Conservation (phyloP, 2,888 invertebrate species). For the Chaetoderma sp. region DNA sequence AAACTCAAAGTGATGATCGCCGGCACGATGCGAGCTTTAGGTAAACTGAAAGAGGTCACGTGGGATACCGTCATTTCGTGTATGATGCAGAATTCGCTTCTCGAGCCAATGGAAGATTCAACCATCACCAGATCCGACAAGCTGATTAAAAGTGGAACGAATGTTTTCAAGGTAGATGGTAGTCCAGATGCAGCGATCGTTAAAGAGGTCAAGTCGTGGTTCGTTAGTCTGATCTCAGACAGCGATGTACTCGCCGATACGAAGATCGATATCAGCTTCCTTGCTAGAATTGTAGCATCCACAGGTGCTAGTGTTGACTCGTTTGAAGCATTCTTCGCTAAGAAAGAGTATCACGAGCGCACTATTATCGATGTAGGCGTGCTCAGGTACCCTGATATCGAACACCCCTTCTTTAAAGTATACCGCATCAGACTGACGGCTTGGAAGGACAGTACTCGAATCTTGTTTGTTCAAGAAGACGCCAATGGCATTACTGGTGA, state of each 20-base stretch:
- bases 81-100: neutral
- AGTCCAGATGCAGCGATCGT: neutral
- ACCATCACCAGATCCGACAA: neutral
- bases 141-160: neutral
- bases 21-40: neutral
- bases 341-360: neutral
- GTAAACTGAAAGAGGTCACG: neutral
- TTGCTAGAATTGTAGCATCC: neutral
- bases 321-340: neutral
- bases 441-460: neutral
- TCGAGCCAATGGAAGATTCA: neutral
- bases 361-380: slow-evolving; percentile 1
- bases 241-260: slow-evolving; percentile 3
- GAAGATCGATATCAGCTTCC: neutral
- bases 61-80: neutral
- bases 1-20: neutral
- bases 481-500: neutral
- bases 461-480: neutral
- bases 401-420: slow-evolving; percentile 6
- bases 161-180: neutral
- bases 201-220: neutral
- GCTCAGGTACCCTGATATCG: slow-evolving; percentile 9
- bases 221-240: slow-evolving; percentile 1
- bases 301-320: slow-evolving; percentile 1
- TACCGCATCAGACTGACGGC: slow-evolving; percentile 5